A percentile compares a stretch with the other conserved stretches of the same genome.
phyloP scores from a whole-genome alignment of 2,113 vertebrate genomes.

The Cisticola juncidis region DNA sequence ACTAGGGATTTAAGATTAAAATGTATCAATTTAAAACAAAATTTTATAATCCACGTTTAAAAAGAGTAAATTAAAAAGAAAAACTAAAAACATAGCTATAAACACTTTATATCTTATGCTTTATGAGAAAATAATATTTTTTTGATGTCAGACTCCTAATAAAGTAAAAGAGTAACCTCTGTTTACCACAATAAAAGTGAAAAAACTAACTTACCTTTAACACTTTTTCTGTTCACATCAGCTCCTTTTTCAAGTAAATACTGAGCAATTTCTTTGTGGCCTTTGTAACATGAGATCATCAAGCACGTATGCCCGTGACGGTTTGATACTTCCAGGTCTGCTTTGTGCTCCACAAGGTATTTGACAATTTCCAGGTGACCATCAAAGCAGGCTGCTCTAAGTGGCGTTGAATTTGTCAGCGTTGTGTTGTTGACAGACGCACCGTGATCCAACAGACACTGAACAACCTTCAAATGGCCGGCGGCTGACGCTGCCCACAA shows the following conservation, averaged over 20 bases:
- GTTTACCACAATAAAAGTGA: background rate
- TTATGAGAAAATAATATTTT: background rate
- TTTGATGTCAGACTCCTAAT: background rate
- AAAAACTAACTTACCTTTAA: constrained; percentile 83
- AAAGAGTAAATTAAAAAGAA: background rate
- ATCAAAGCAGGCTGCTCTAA: constrained; percentile 96
- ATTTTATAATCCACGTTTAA: background rate
- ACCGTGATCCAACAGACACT: constrained; percentile 91
- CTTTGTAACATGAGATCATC: constrained; percentile 99
- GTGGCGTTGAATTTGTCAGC: constrained; percentile 92
- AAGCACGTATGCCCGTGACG: constrained; percentile 96
- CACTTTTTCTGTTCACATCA: constrained; percentile 96
- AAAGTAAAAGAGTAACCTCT: background rate
- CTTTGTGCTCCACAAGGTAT: constrained; percentile 95
- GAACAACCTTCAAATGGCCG: constrained; percentile 94
- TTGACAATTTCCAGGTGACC: constrained; percentile 96
- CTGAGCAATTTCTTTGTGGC: constrained; percentile 95
- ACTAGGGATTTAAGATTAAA: background rate
- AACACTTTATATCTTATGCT: background rate
- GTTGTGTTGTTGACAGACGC: constrained; percentile 98
- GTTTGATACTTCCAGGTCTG: constrained; percentile 96
- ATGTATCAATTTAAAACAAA: background rate
- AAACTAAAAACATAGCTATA: background rate
- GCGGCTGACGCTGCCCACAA: constrained; percentile 96
- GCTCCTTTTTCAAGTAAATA: constrained; percentile 96